These are phyloP conservation scores for Apistogramma diplotaenia DNA, from an alignment of 2,113 vertebrate species.

Conservation along the genomic window DNA sequence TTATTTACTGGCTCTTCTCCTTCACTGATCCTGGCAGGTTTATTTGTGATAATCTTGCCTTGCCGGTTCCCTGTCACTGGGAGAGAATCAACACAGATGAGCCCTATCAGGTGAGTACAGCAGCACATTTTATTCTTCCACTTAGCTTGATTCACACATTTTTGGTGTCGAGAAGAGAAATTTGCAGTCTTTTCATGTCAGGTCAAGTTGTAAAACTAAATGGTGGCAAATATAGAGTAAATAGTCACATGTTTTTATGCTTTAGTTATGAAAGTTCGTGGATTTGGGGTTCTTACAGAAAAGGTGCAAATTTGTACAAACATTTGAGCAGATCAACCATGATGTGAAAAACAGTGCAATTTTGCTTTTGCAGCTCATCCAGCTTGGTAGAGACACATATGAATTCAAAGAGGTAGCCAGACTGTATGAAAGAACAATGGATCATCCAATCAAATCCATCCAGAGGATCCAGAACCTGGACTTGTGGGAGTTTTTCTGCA, in stretches of 20 bases:
- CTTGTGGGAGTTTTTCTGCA: slow-evolving; percentile 98
- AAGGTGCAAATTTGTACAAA: not conserved
- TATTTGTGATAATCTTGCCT: slow-evolving; percentile 92
- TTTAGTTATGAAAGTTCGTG: not conserved
- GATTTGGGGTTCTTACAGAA: not conserved
- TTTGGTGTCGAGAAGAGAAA: not conserved
- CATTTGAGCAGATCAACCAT: not conserved
- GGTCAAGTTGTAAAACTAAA: not conserved
- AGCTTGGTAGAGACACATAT: slow-evolving; percentile 87
- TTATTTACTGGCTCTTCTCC: not conserved
- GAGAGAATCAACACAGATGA: slow-evolving; percentile 91
- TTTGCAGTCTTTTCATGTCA: not conserved
- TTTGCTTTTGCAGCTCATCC: slow-evolving; percentile 69
- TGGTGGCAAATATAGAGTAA: not conserved
- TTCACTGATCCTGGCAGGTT: slow-evolving; percentile 78
- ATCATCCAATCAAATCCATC: slow-evolving; percentile 88
- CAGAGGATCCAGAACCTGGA: slow-evolving; percentile 97
- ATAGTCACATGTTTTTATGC: not conserved
- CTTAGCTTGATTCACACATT: not conserved
- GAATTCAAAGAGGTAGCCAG: slow-evolving; percentile 92
- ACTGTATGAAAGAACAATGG: slow-evolving; percentile 92
- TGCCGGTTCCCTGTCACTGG: slow-evolving; percentile 92
- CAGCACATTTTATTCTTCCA: not conserved
- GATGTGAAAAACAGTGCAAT: not conserved
- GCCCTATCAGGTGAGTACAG: slow-evolving; percentile 85